phyloP scores from a whole-genome alignment of 2,113 vertebrate genomes.

The Entomyzon cyanotis region DNA sequence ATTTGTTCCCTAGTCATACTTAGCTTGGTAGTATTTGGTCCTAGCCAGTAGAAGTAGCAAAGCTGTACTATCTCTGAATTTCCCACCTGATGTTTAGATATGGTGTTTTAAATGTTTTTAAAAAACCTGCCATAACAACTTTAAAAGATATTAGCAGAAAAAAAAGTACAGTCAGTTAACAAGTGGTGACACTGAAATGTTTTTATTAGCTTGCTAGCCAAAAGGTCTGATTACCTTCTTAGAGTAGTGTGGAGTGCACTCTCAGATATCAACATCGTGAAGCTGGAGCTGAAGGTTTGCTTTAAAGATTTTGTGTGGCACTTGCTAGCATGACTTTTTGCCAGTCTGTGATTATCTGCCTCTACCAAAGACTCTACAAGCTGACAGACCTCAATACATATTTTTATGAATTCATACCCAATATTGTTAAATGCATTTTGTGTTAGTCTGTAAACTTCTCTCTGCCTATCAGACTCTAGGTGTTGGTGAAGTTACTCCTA shows the following conservation, averaged over 20 bases:
- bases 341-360: not conserved
- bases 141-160: not conserved
- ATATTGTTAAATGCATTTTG: not conserved
- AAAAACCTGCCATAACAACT: not conserved
- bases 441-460: not conserved
- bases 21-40: not conserved
- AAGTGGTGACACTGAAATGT: not conserved
- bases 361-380: not conserved
- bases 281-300: not conserved
- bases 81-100: not conserved
- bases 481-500: not conserved
- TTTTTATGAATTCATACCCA: not conserved
- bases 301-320: not conserved
- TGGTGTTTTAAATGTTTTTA: not conserved
- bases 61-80: not conserved
- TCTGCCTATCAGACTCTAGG: not conserved
- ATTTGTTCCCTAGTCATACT: not conserved
- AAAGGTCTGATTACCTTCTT: not conserved
- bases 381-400: accelerated
- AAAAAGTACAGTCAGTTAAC: not conserved
- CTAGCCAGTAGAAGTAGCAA: not conserved
- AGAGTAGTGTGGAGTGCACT: not conserved
- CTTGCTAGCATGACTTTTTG: not conserved
- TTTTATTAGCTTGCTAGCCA: not conserved
- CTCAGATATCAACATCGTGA: not conserved